These are phyloP conservation scores for Acromyrmex heyeri DNA, from an alignment of 1,140 invertebrate species.

Conservation along the genomic window DNA sequence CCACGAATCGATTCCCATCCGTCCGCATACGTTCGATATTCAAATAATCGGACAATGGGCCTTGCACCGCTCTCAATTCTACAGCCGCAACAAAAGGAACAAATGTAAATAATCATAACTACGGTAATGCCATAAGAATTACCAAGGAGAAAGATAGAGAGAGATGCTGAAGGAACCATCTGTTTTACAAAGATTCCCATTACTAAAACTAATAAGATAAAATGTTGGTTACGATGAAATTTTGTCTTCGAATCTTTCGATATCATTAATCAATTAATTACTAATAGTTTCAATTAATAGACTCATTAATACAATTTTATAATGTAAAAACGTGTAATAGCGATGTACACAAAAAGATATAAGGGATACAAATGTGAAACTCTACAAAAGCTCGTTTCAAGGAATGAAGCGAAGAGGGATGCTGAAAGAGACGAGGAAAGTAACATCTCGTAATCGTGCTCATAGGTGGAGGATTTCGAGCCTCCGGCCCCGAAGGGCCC, in stretches of 20 bases:
- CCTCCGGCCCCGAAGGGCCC: constrained; percentile 50
- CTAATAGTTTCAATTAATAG: background rate
- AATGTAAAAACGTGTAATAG: background rate
- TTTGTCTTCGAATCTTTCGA: background rate
- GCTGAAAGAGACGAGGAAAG: constrained; percentile 63
- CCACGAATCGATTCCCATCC: constrained; percentile 85
- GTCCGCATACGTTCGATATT: constrained; percentile 82
- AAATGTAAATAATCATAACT: constrained; percentile 85
- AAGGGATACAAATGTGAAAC: background rate
- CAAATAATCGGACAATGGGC: constrained; percentile 86
- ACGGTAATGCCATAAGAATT: constrained; percentile 78
- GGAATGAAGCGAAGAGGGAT: constrained; percentile 59
- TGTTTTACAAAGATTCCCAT: constrained; percentile 42
- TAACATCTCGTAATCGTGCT: constrained; percentile 64
- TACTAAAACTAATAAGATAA: constrained; percentile 7
- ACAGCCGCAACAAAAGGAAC: constrained; percentile 75
- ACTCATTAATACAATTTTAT: constrained; percentile 5
- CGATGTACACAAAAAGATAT: background rate
- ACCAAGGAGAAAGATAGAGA: background rate
- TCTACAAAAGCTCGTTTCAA: constrained; percentile 31
- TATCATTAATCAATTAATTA: background rate
- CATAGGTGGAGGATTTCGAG: constrained; percentile 78
- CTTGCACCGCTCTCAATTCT: constrained; percentile 74
- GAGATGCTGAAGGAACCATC: constrained; percentile 36
- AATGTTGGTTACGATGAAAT: background rate